Evolutionary conservation across 2,888 invertebrate species (phyloP).

Genomic region (Amphipoea oculea): DNA sequence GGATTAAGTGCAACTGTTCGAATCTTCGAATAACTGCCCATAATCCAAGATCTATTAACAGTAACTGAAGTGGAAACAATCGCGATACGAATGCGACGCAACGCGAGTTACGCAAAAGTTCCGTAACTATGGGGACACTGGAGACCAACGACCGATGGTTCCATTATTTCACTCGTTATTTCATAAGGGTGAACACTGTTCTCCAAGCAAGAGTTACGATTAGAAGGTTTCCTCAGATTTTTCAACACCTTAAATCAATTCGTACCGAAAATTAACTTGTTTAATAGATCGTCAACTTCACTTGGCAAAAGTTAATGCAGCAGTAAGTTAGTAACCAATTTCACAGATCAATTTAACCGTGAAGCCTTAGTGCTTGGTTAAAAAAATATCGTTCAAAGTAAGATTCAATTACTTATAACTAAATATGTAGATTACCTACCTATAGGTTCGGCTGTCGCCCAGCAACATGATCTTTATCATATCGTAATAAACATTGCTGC

Average conservation of each 20-base stretch:
- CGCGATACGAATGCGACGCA: constrained; percentile 57
- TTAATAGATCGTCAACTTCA: not conserved
- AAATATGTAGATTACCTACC: not conserved
- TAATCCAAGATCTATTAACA: constrained; percentile 42
- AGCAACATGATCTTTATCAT: constrained; percentile 42
- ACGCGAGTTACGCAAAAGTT: constrained; percentile 66
- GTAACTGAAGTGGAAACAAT: constrained; percentile 68
- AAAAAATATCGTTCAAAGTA: not conserved
- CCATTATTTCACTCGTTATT: constrained; percentile 63
- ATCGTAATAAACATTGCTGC: constrained; percentile 29
- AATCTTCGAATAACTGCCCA: constrained; percentile 2
- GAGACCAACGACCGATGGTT: constrained; percentile 46
- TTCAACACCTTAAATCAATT: constrained; percentile 30
- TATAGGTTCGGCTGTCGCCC: constrained; percentile 15
- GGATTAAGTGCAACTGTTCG: not conserved
- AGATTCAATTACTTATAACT: not conserved
- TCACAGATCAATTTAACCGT: constrained; percentile 1
- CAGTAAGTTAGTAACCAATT: not conserved
- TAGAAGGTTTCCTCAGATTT: constrained; percentile 44
- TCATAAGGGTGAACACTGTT: constrained; percentile 48
- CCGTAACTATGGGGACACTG: constrained; percentile 49
- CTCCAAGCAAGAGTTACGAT: constrained; percentile 28
- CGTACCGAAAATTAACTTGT: constrained; percentile 2
- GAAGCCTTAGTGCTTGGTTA: not conserved
- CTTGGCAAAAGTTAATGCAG: not conserved